Conservation (phyloP, 1,140 invertebrate species). For the Aphelenchoides besseyi region DNA sequence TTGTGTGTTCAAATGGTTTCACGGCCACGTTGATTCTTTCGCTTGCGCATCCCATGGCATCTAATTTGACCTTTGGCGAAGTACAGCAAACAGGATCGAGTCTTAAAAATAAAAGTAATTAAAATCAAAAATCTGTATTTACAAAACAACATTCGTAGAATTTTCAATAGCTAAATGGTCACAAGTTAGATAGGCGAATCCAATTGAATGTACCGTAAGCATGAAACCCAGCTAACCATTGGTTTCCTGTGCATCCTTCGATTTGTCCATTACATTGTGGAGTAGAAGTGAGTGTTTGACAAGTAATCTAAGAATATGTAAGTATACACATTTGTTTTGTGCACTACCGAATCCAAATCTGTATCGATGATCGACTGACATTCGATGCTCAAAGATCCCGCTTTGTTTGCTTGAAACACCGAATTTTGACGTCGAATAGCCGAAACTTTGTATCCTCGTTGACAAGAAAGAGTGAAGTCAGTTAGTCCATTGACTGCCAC, state of each 20-base stretch:
- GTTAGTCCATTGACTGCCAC: background rate
- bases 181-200: background rate
- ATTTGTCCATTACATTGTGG: constrained; percentile 55
- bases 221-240: constrained; percentile 58
- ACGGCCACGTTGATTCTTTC: constrained; percentile 49
- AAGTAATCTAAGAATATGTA: constrained; percentile 33
- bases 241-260: constrained; percentile 51
- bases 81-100: constrained; percentile 56
- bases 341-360: constrained; percentile 12
- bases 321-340: background rate
- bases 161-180: constrained; percentile 47
- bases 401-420: constrained; percentile 30
- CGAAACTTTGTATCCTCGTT: constrained; percentile 49
- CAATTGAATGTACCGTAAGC: constrained; percentile 34
- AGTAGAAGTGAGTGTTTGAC: constrained; percentile 38
- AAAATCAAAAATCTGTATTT: constrained; percentile 22
- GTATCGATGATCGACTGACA: constrained; percentile 46
- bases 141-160: constrained; percentile 55
- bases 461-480: constrained; percentile 42
- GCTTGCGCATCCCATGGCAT: constrained; percentile 46
- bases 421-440: constrained; percentile 47
- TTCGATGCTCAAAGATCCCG: constrained; percentile 55
- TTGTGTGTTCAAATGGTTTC: constrained; percentile 47
- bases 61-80: constrained; percentile 43
- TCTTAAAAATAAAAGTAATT: constrained; percentile 34